Conservation (phyloP, 2,797 vertebrate species). For the Capromys pilorides region DNA sequence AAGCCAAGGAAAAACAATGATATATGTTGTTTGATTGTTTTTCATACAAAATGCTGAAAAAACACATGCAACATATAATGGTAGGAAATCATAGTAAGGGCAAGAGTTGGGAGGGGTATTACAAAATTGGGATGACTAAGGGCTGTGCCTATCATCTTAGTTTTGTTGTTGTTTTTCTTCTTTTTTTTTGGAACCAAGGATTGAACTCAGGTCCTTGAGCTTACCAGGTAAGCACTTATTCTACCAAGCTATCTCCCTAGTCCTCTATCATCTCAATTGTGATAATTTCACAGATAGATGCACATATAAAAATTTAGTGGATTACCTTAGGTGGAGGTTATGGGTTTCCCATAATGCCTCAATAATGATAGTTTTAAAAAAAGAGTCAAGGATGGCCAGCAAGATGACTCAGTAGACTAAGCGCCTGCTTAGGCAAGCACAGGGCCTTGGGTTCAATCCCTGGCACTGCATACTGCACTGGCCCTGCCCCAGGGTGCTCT, state of each 20-base stretch:
- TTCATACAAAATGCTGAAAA: neutral
- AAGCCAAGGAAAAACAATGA: neutral
- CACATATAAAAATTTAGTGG: neutral
- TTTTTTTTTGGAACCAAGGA: no score
- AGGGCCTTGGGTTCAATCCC: no score
- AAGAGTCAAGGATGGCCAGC: neutral
- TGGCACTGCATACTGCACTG: no score
- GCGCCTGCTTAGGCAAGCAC: no score
- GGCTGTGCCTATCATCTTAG: neutral
- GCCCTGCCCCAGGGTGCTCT: no score
- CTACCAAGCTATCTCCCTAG: no score
- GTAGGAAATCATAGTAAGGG: neutral
- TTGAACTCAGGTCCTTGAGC: no score
- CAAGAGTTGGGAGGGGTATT: neutral
- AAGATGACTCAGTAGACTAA: no score
- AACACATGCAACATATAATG: neutral
- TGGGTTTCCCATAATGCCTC: neutral
- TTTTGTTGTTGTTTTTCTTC: neutral
- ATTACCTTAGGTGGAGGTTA: neutral
- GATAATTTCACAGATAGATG: neutral
- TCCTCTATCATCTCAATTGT: neutral
- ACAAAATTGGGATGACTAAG: neutral
- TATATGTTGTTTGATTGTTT: neutral
- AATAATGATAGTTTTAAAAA: conserved; percentile 1
- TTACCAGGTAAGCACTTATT: no score